Base-by-base conservation (phyloP, 2,888 invertebrate genomes). In the Nomada ferruginata region DNA sequence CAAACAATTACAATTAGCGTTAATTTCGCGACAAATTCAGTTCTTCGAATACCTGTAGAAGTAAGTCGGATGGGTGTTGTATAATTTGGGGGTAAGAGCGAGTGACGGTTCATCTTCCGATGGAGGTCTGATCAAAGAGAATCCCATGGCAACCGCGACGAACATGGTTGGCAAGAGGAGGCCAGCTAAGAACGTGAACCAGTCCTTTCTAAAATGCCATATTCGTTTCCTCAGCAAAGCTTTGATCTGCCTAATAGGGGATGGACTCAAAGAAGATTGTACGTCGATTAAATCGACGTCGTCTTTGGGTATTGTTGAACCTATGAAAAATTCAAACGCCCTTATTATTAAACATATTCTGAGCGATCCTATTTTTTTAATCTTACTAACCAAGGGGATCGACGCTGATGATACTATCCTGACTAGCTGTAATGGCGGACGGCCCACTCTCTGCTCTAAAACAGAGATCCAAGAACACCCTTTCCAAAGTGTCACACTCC, bases 121-220 rank as follows among this genome's bases (percentile, higher is more conserved):
- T 2, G 96, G 96, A 26, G 96, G 95, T 0, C 96, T 94, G 83
- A 96, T 95, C 90, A 95, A 94, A 36, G 96, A 95, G 94, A 96
- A 96, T 59, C 94, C 96, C 96, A 96, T 96, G n/a, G 96, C 96
- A 26, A 95, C 93, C 0, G 95, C 93, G 87, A 96, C 96, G 92
- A 96, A 96, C 76, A 96, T 85, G 0, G 95, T 94, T 0, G 96
- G 96, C 76, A 96, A 92, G 9, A 95, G 89, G 13, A 96, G 89
- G 64, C 96, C 94, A 82, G 96, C 95, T 83, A 96, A 94, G 53
- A 96, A 90, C 15, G 96, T 94, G 93, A 94, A 94, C 92, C 95
- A 95, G 91, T 96, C 96, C 65, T 95, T 94, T 2, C 92, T 92
- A 85, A 96, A 95, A 89, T 96, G 96, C 66, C 95, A 91, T 65